A percentile compares a stretch with the other conserved stretches of the same genome.
phyloP scores from a whole-genome alignment of 92 coral and sea anemone genomes.

The Palythoa caribaeorum region DNA sequence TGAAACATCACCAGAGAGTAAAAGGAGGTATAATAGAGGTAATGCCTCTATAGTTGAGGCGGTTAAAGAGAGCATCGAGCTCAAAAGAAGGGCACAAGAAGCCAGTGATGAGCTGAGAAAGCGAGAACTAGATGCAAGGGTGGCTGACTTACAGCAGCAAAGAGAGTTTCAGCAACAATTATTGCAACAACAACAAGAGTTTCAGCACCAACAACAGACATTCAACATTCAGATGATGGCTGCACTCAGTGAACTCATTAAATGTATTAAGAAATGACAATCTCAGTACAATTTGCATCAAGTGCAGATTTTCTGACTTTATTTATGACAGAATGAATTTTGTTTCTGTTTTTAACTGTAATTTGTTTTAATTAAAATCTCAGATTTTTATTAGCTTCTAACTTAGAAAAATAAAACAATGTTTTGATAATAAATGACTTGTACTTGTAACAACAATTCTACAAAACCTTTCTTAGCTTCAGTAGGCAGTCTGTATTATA shows the following conservation, averaged over 20 bases:
- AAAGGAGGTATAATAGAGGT: neutral
- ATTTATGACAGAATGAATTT: too few relatives aligned
- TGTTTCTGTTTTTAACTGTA: too few relatives aligned
- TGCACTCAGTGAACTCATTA: constrained; percentile 3
- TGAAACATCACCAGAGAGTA: neutral
- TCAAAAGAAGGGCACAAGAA: constrained; percentile 46
- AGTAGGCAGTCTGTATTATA: too few relatives aligned
- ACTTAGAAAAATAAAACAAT: too few relatives aligned
- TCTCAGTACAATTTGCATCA: too few relatives aligned
- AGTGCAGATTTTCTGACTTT: too few relatives aligned
- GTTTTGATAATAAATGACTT: too few relatives aligned
- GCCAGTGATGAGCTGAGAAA: constrained; percentile 6
- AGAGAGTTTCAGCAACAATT: constrained; percentile 12
- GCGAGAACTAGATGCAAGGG: constrained; percentile 6
- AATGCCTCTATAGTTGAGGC: constrained; percentile 22
- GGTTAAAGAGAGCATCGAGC: constrained; percentile 41
- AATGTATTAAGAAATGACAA: neutral
- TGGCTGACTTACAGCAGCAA: constrained; percentile 19
- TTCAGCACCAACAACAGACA: constrained; percentile 5
- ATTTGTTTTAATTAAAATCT: too few relatives aligned
- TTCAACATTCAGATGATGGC: constrained; percentile 18
- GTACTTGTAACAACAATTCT: too few relatives aligned
- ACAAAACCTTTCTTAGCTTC: too few relatives aligned
- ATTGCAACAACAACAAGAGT: constrained; percentile 20
- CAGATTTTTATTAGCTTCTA: too few relatives aligned